Conservation (phyloP, 2,888 invertebrate genomes). For the Agriotes lineatus region DNA sequence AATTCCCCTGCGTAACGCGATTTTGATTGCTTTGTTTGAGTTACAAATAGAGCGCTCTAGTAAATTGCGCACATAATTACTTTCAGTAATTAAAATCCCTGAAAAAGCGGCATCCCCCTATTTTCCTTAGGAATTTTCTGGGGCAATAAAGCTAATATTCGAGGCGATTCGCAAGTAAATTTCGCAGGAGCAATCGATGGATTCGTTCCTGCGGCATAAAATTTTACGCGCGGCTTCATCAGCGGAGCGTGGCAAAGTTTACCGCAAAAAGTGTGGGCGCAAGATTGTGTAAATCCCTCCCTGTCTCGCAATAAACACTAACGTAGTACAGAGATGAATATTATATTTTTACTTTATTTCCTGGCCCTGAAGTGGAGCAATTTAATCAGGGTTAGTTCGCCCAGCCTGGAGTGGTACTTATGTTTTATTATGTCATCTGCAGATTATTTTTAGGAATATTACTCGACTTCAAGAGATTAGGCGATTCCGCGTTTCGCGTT, state of each 20-base stretch:
- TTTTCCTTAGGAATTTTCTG: too few relatives aligned
- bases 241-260: constrained; percentile 28
- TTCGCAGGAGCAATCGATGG: constrained; percentile 26
- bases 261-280: constrained; percentile 25
- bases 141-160: constrained; percentile 5
- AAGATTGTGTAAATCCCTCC: constrained; percentile 25
- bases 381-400: constrained; percentile 50
- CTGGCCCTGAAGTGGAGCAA: constrained; percentile 47
- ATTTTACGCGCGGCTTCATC: constrained; percentile 36
- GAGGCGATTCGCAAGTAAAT: constrained; percentile 7
- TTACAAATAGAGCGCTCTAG: too few relatives aligned
- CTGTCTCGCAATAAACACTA: constrained; percentile 34
- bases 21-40: too few relatives aligned
- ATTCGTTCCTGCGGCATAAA: constrained; percentile 32
- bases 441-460: constrained; percentile 44
- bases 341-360: constrained; percentile 50
- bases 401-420: constrained; percentile 45
- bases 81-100: too few relatives aligned
- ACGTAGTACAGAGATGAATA: constrained; percentile 48
- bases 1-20: too few relatives aligned
- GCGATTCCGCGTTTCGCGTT: constrained; percentile 35
- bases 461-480: constrained; percentile 43
- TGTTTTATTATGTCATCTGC: constrained; percentile 48
- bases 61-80: too few relatives aligned
- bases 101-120: too few relatives aligned